Evolutionary conservation across 2,113 vertebrate genomes (phyloP), one percentile per base, ranked within the genome.

Genomic region (Crotalus tigris): DNA sequence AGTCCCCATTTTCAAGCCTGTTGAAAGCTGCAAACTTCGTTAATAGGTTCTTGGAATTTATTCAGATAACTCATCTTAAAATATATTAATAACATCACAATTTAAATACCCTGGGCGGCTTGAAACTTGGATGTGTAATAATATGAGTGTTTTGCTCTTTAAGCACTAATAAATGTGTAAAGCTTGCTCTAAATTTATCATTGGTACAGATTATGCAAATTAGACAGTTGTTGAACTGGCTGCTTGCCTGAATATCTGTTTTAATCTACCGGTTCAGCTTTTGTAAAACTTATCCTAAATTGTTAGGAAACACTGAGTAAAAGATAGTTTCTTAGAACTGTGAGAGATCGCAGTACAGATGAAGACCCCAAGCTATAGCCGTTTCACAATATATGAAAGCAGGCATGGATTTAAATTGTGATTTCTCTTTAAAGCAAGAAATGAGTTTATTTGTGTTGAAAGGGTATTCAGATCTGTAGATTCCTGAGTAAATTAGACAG

Each of bases 171-270:
- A 58, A n/a, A 91, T 54, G 26, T 61, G 54, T n/a, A 90, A 81
- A 53, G 44, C 54, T 51, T 33, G 64, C 89, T 92, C 64, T 89
- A 92, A 92, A 90, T 59, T 89, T 90, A 89, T 86, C 26, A 11
- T 39, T n/a, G 49, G 53, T 21, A 24, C 10, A 85, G 49, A 85
- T 81, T 57, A 85, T 33, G 26, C 55, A 54, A 57, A n/a, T 69
- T 23, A 49, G 51, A 26, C 54, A 81, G 7, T 53, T 64, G 46
- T 54, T n/a, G 85, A 87, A n/a, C 7, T 13, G 46, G 51, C 44
- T 9, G 13, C 58, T 69, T 53, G 85, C 46, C 21, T 39, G 58
- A 51, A 54, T 87, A 33, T 89, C 51, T 90, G 51, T 21, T 93
- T 86, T 57, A 85, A 57, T 51, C n/a, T 17, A 19, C 29, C 8